Percentiles rank a stretch among this genome's conserved stretches.
These are phyloP conservation scores for Aporrectodea caliginosa DNA, from an alignment of 1,140 invertebrate species.

Conservation along the genomic window DNA sequence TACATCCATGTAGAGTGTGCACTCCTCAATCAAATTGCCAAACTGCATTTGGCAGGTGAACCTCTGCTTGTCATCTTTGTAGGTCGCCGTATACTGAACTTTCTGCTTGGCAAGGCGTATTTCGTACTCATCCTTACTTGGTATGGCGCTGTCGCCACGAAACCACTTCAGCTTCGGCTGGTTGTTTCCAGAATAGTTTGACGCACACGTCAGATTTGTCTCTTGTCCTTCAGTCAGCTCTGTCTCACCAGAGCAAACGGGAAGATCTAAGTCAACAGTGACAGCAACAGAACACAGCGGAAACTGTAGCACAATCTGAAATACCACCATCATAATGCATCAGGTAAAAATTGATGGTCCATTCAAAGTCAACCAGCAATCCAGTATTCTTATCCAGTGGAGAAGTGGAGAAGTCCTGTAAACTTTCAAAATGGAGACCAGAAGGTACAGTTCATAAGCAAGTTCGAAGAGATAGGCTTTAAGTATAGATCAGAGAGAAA, in stretches of 20 bases:
- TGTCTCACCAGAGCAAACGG: constrained; percentile 6
- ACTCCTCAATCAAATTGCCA: constrained; percentile 13
- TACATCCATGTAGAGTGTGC: constrained; percentile 15
- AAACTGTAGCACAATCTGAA: background rate
- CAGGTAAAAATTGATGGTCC: no score
- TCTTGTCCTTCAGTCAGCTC: background rate
- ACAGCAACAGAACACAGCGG: background rate
- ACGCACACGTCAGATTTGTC: background rate
- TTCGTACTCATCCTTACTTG: constrained; percentile 1
- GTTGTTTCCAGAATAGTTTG: constrained; percentile 11
- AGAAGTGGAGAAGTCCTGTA: no score
- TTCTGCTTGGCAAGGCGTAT: background rate
- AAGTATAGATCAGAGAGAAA: no score
- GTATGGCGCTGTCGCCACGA: constrained; percentile 5
- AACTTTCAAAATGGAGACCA: no score
- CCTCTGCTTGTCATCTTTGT: constrained; percentile 14
- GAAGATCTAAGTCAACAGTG: no score
- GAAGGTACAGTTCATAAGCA: no score
- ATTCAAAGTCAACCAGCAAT: no score
- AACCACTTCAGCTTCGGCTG: constrained; percentile 3
- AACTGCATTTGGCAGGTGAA: constrained; percentile 14
- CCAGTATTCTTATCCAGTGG: no score
- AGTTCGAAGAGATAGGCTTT: no score
- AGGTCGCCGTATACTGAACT: background rate
- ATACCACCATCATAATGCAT: no score